phyloP scores from a whole-genome alignment of 2,797 vertebrate genomes.

The Lepus oiostolus region DNA sequence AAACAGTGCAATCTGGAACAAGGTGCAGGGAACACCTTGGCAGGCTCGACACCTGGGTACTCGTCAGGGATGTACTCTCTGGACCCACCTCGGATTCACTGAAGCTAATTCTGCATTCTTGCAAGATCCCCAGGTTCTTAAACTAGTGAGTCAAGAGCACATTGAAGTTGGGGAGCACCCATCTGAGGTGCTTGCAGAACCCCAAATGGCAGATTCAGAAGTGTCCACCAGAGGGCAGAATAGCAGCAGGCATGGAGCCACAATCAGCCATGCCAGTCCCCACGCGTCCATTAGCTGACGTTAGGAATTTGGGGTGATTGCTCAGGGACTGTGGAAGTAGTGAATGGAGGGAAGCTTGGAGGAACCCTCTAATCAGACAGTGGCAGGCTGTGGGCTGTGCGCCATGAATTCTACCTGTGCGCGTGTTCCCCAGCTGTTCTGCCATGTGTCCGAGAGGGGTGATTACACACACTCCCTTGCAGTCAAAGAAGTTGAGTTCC shows the following conservation, averaged over 20 bases:
- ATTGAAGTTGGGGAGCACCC: background rate
- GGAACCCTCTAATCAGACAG: background rate
- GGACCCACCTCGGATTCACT: background rate
- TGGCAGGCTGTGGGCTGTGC: background rate
- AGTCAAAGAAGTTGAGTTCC: background rate
- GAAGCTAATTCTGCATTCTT: background rate
- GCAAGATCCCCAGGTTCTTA: background rate
- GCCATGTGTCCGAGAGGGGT: background rate
- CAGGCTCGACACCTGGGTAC: background rate
- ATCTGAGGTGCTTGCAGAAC: background rate
- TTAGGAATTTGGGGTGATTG: background rate
- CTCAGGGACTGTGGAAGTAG: background rate
- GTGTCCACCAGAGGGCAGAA: constrained; percentile 73
- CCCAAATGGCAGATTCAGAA: background rate
- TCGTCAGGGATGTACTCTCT: background rate
- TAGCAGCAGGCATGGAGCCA: constrained; percentile 35
- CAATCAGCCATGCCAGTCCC: too few relatives aligned
- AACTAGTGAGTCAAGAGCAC: background rate
- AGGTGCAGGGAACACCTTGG: background rate
- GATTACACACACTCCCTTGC: background rate
- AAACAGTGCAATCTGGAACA: background rate
- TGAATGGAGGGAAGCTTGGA: background rate
- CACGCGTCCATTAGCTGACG: background rate
- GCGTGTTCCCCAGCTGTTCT: background rate
- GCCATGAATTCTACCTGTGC: background rate